These are phyloP conservation scores for Metridium senile DNA, from an alignment of 92 coral and sea anemone species.

Conservation along the genomic window DNA sequence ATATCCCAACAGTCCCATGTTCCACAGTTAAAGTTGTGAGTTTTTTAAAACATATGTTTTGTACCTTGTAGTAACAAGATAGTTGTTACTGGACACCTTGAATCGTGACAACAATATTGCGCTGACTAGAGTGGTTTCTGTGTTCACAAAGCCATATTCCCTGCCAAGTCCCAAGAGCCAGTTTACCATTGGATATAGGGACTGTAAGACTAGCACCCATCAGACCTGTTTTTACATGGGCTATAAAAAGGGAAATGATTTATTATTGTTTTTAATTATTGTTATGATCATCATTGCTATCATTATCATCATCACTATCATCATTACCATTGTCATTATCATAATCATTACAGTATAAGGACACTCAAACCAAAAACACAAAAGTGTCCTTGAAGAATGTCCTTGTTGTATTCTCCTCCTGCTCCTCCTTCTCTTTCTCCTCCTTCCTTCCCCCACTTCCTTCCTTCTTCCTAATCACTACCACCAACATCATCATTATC, in stretches of 20 bases:
- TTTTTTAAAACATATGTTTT: neutral
- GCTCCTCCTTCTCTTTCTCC: too few species aligned
- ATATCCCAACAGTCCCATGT: too few species aligned
- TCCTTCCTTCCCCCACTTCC: too few species aligned
- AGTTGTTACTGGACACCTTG: slow-evolving; percentile 81
- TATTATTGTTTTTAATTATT: too few species aligned
- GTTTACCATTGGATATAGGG: slow-evolving; percentile 88
- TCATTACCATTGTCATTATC: neutral
- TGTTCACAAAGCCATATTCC: slow-evolving; percentile 99
- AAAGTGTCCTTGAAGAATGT: too few species aligned
- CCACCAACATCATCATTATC: too few species aligned
- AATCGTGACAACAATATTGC: slow-evolving; percentile 85
- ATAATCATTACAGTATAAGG: neutral
- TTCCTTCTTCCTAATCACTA: too few species aligned
- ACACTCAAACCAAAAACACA: neutral
- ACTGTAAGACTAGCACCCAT: slow-evolving; percentile 91
- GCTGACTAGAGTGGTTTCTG: slow-evolving; percentile 78
- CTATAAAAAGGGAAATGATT: slow-evolving; percentile 51
- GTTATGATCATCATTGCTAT: neutral
- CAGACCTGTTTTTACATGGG: slow-evolving; percentile 90
- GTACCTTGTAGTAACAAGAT: neutral
- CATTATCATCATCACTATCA: too few species aligned
- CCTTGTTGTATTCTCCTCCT: too few species aligned
- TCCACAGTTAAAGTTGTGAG: too few species aligned
- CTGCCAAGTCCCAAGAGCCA: slow-evolving; percentile 96